Base-by-base conservation (phyloP, 2,888 invertebrate genomes). In the Ennomos fuscantarius region DNA sequence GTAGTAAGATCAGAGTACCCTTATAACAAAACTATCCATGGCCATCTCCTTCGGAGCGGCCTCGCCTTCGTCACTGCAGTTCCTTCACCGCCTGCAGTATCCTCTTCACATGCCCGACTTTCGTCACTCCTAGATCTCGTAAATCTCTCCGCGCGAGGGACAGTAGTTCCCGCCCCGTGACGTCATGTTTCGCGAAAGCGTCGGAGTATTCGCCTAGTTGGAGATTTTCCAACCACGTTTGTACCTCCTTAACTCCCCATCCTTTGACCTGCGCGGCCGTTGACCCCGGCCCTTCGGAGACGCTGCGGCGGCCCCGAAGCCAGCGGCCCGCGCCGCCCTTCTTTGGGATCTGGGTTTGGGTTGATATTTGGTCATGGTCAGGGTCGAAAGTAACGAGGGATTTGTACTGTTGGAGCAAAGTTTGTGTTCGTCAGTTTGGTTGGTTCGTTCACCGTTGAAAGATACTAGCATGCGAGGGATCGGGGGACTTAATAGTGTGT, bases 61-160 rank as follows among this genome's bases (percentile, higher is more conserved):
- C 89, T 44, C 91, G 83, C 81, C 84, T 73, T 55, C 82, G 89
- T 91, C 82, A 93, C 93, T 86, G 93, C 65, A 82, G 86, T 76
- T 98, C 98, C 87, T 97, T 97, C 63, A 98, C 97, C 15, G 97
- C 98, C 83, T 98, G 97, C 65, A 98, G 94, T 69, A 99, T 97
- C 76, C 99, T 94, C 89, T 99, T 99, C 33, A 99, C 96, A 83
- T 99, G 99, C 0, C 99, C 99, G 48, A 99, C 97, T 91, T 99
- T 99, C 9, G 96, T 96, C 51, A 99, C 96, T 8, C 99, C 99
- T 43, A 99, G 93, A 68, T 99, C 99, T 81, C 98, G 95, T 5
- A 97, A 93, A 82, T 97, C 97, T 11, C 98, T 93, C 49, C 98
- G 93, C 2, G 98, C 98, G 55, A 99, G 89, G 0, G 96, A 95